Evolutionary conservation across 1,140 invertebrate species (phyloP), one percentile per base, ranked within the genome.

Genomic region (Drosophila orena): DNA sequence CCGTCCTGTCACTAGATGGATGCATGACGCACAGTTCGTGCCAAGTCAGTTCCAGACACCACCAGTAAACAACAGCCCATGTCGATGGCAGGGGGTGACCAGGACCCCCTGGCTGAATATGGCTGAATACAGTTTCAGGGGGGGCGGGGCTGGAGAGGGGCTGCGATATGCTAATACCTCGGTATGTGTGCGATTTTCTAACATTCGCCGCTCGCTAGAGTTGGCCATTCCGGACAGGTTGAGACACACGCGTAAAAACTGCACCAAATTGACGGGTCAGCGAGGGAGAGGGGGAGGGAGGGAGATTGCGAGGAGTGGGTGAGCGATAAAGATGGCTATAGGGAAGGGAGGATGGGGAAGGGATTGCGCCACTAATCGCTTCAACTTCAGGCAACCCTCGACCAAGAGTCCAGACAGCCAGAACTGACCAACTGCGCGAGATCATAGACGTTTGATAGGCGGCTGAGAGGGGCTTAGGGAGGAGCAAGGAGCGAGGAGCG

Each of bases 371-470:
- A 72, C 81, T 85, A 85, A 85, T 85, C 81, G 83, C 81, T 88
- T 78, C 74, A 81, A 58, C 78, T 86, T 58, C 79, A 72, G 69
- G 65, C 68, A 71, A 40, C 60, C 44, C 53, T 37, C 38, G 56
- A 40, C 62, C 61, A 60, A 40, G 40, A 58, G 62, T 50, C 68
- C 77, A 83, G 68, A 58, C 57, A 76, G 57, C 58, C 77, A 85
- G 66, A 78, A 75, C 81, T 86, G 81, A 84, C 84, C 79, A 83
- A 88, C 83, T 85, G 81, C 88, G 77, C 54, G 70, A 91, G 90
- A 91, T 91, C 86, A 90, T 90, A 91, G 90, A 91, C 90, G 81
- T 84, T 61, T 81, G 90, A 91, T 91, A 91, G 66, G 72, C 69
- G 74, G 59, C 15, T 44, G 34, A 52, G 61, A 64, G 34, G 15